A percentile compares a stretch with the other conserved stretches of the same genome.
Conservation (phyloP, 2,797 vertebrate species). For the Pseudochaenichthys georgianus region DNA sequence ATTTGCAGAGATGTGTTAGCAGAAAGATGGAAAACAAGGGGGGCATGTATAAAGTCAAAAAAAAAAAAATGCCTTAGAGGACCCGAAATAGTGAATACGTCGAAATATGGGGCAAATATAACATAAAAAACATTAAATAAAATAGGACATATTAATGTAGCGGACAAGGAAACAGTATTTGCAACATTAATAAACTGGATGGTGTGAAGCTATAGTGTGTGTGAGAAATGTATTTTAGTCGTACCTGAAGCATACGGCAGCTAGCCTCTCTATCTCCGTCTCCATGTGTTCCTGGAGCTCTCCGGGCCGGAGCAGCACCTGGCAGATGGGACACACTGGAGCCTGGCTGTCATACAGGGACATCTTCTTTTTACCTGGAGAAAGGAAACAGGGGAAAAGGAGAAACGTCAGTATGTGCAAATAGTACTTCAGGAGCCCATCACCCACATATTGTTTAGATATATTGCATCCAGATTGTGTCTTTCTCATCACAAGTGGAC, state of each 20-base stretch:
- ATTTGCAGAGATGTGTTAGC: not conserved
- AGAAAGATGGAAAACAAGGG: not conserved
- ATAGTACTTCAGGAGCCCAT: not conserved
- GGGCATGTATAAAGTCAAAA: not conserved
- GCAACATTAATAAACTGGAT: not conserved
- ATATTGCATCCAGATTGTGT: no score
- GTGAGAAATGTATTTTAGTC: conserved; percentile 1
- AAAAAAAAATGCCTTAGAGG: no score
- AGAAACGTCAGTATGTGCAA: not conserved
- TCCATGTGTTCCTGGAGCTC: conserved; percentile 99
- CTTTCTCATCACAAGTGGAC: no score
- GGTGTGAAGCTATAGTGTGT: not conserved
- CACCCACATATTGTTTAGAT: no score
- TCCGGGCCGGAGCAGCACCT: conserved; percentile 94
- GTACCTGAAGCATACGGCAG: conserved; percentile 93
- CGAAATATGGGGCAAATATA: no score
- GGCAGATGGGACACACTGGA: conserved; percentile 97
- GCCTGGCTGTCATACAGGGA: conserved; percentile 98
- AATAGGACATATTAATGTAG: no score
- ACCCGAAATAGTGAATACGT: no score
- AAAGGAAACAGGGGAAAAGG: not conserved
- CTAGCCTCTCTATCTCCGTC: conserved; percentile 96
- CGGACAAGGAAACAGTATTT: no score
- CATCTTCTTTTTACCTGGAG: conserved; percentile 96
- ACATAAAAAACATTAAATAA: no score